These are phyloP conservation scores for Drosophila quadrilineata DNA, from an alignment of 1,140 invertebrate species.

Conservation along the genomic window DNA sequence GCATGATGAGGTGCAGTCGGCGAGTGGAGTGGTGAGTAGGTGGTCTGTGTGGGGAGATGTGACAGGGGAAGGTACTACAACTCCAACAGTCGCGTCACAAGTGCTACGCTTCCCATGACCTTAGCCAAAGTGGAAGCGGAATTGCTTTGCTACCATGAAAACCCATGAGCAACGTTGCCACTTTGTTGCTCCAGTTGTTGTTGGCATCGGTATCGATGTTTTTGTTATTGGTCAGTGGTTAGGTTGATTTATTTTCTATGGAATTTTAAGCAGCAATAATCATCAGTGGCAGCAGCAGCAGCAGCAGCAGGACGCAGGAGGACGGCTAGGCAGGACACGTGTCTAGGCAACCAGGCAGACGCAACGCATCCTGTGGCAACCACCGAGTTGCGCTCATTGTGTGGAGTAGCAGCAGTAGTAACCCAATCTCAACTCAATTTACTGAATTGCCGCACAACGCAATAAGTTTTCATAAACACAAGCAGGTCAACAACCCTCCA, in stretches of 20 bases:
- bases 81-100: conserved; percentile 30
- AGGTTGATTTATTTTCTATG: conserved; percentile 69
- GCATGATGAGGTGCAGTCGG: too few species aligned
- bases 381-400: too few species aligned
- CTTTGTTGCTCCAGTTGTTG: not conserved
- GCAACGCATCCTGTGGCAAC: not conserved
- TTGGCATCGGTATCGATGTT: conserved; percentile 1
- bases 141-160: conserved; percentile 52
- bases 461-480: conserved; percentile 60
- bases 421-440: conserved; percentile 50
- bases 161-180: conserved; percentile 43
- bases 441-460: conserved; percentile 46
- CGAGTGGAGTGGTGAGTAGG: too few species aligned
- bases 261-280: conserved; percentile 61
- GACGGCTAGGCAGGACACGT: conserved; percentile 49
- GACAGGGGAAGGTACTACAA: conserved; percentile 2
- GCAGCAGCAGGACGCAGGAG: conserved; percentile 8
- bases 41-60: too few species aligned
- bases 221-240: conserved; percentile 51
- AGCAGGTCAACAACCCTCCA: conserved; percentile 56
- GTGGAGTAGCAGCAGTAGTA: too few species aligned
- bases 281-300: conserved; percentile 28
- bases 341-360: conserved; percentile 25
- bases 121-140: conserved; percentile 61
- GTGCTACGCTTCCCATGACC: conserved; percentile 67